These are phyloP conservation scores for Galbula dea DNA, from an alignment of 2,113 vertebrate genomes.

Conservation along the genomic window DNA sequence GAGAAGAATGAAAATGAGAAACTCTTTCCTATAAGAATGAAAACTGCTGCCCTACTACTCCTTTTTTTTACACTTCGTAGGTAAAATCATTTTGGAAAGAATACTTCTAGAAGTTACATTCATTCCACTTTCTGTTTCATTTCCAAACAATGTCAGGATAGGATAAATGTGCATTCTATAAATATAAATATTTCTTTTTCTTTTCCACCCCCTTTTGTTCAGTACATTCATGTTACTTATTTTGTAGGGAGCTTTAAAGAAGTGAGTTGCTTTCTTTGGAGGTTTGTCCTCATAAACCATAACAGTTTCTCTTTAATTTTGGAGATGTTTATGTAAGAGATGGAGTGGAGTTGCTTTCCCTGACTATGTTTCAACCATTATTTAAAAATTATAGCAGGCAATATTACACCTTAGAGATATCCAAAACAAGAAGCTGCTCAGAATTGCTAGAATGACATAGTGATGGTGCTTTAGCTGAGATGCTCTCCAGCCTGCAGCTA, in stretches of 20 bases:
- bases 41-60: not conserved
- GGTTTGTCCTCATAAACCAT: not conserved
- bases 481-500: not conserved
- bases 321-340: not conserved
- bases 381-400: not conserved
- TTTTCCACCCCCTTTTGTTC: not conserved
- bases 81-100: not conserved
- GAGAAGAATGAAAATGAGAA: not conserved
- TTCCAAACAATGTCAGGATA: not conserved
- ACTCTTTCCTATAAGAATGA: not conserved
- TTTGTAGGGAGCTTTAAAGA: not conserved
- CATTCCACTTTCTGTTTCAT: not conserved
- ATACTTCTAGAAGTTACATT: not conserved
- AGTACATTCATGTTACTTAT: not conserved
- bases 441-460: conserved; percentile 17
- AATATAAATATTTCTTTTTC: not conserved
- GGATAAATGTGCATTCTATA: not conserved
- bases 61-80: not conserved
- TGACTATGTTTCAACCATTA: not conserved
- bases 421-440: not conserved
- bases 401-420: conserved; percentile 17
- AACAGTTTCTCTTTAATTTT: not conserved
- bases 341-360: not conserved
- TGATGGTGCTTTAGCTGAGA: not conserved
- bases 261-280: not conserved